Evolutionary conservation across 2,113 vertebrate species (phyloP), one percentile per base, ranked within the genome.

Genomic region (Prunella himalayana): DNA sequence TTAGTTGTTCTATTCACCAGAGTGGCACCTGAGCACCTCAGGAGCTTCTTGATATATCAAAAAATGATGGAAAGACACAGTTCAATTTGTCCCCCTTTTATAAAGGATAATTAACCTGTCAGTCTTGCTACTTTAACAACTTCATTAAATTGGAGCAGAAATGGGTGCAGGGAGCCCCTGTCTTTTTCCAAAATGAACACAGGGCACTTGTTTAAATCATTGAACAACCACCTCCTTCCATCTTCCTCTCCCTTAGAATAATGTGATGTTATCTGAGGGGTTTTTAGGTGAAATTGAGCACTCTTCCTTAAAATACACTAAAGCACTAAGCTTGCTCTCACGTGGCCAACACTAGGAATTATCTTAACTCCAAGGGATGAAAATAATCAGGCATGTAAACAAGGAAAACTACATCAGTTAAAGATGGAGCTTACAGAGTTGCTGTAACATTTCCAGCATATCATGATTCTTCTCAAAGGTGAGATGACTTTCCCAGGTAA

Each of bases 91-190:
- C 98, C 98, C 98, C 98, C 98, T 99, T 99, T 99, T 98, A 99
- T 99, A 99, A 99, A 99, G 99, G 99, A 99, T 99, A 99, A 99
- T 99, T 99, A 99, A 99, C 98, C 99, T 99, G 99, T 99, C 99
- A 99, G 98, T 99, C 99, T 98, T 97, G 97, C 97, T 97, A 98
- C 98, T 98, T 98, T 98, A 98, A 99, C 99, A 99, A 98, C 99
- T 99, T 99, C 98, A 99, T 99, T 99, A 99, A 98, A 99, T 98
- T 97, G 98, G 97, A 98, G 97, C 95, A 94, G 97, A 98, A 98
- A 97, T 96, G 97, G 98, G 98, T 97, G 97, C 97, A 63, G 91
- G 61, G 92, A 97, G 96, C 80, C 95, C 95, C 87, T 81, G 96
- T 78, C 94, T 97, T 94, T 94, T 92, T 98, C 97, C 95, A 86